Evolutionary conservation across 2,888 invertebrate species (phyloP).

Genomic region (Ethmia dodecea): DNA sequence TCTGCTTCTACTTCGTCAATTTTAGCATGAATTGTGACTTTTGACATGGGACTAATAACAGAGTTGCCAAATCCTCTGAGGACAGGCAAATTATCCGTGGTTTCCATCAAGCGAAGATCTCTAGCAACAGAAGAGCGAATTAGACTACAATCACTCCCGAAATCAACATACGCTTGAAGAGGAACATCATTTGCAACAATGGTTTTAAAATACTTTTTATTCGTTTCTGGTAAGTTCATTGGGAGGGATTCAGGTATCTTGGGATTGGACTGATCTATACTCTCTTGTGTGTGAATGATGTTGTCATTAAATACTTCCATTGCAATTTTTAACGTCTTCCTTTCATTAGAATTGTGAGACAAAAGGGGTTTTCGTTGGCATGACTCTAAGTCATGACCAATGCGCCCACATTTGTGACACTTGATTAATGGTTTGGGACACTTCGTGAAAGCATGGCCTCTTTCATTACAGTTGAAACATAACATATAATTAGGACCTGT

Average conservation of each 20-base stretch:
- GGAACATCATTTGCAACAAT: background rate
- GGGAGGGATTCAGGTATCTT: no score
- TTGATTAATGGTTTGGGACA: slow-evolving; percentile 7
- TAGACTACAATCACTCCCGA: slow-evolving; percentile 4
- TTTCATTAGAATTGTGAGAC: background rate
- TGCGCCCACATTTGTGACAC: slow-evolving; percentile 4
- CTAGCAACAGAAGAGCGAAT: slow-evolving; percentile 1
- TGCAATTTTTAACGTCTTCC: background rate
- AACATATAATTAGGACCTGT: background rate
- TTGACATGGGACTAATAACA: background rate
- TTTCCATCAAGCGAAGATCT: background rate
- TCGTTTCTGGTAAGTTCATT: no score
- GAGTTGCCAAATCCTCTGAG: slow-evolving; percentile 12
- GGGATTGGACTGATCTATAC: no score
- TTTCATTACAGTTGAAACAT: slow-evolving; percentile 5
- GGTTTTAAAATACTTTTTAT: slow-evolving; percentile 3
- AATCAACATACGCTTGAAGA: slow-evolving; percentile 4
- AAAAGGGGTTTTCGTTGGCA: slow-evolving; percentile 1
- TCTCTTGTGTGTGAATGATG: no score
- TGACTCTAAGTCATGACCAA: slow-evolving; percentile 3
- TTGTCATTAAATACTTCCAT: no score
- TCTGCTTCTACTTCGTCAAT: slow-evolving; percentile 6
- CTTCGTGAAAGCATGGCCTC: slow-evolving; percentile 2
- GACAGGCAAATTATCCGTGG: background rate
- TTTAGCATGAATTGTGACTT: background rate